Percentiles rank a stretch among this genome's conserved stretches.
Evolutionary conservation across 37 sponge, comb jelly and placozoan species (phyloP).

Genomic region (Chondrilla cf. caribensis): DNA sequence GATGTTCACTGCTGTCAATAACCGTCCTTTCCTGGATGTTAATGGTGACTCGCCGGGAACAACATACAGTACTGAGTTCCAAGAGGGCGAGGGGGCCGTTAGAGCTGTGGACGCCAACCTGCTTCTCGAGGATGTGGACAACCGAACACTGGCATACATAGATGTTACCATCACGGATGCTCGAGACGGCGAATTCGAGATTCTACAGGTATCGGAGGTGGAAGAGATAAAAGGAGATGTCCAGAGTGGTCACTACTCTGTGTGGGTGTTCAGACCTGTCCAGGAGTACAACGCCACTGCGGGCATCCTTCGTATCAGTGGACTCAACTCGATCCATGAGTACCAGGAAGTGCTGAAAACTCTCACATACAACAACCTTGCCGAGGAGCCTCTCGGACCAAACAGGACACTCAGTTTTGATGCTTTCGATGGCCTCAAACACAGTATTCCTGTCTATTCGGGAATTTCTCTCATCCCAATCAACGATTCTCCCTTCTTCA

Average conservation of each 20-base stretch:
- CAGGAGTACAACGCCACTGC: conserved; percentile 66
- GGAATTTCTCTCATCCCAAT: conserved; percentile 38
- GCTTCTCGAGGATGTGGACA: conserved; percentile 76
- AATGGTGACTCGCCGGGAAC: conserved; percentile 69
- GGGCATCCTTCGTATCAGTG: conserved; percentile 60
- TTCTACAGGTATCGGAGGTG: conserved; percentile 53
- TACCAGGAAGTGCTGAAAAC: conserved; percentile 79
- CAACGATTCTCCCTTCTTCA: conserved; percentile 88
- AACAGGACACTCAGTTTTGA: conserved; percentile 42
- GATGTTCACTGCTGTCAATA: conserved; percentile 66
- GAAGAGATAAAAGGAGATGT: conserved; percentile 15
- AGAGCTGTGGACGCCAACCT: conserved; percentile 30
- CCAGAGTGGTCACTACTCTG: conserved; percentile 34
- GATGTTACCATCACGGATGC: conserved; percentile 53
- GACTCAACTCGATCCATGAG: conserved; percentile 69
- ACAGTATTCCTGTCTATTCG: conserved; percentile 28
- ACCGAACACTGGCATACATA: conserved; percentile 55
- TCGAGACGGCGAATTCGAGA: conserved; percentile 55
- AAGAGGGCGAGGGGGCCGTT: conserved; percentile 75
- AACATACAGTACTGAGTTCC: conserved; percentile 32
- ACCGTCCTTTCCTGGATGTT: conserved; percentile 77
- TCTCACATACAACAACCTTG: conserved; percentile 70
- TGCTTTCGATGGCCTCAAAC: conserved; percentile 72
- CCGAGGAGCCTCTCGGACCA: conserved; percentile 59
- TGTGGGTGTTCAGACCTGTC: conserved; percentile 50